Percentiles rank a stretch among this genome's conserved stretches.
These are phyloP conservation scores for Catamblyrhynchus diadema DNA, from an alignment of 2,797 vertebrate species.

Conservation along the genomic window DNA sequence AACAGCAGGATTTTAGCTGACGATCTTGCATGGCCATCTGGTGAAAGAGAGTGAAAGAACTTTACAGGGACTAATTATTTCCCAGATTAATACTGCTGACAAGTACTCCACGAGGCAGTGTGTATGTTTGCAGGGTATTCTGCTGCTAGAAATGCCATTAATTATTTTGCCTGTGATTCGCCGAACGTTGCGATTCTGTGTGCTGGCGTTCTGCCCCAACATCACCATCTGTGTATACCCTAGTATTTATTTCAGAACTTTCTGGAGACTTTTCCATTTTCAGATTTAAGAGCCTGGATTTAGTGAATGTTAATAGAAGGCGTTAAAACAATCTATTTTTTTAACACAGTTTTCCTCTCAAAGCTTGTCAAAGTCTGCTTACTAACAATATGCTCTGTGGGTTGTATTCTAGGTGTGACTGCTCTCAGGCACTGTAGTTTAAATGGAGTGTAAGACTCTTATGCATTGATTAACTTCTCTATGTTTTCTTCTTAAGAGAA, in stretches of 20 bases:
- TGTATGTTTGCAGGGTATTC: slow-evolving; percentile 16
- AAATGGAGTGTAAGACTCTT: neutral
- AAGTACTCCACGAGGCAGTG: slow-evolving; percentile 6
- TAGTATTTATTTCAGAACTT: neutral
- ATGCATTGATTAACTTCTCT: neutral
- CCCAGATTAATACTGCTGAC: slow-evolving; percentile 70
- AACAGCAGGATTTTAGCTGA: slow-evolving; percentile 73
- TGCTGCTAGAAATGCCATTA: slow-evolving; percentile 45
- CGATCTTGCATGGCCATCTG: slow-evolving; percentile 64
- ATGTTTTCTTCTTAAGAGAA: neutral
- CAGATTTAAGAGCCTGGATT: neutral
- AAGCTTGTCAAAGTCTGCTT: neutral
- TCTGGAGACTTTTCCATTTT: neutral
- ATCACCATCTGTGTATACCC: slow-evolving; percentile 5
- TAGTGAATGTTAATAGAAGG: neutral
- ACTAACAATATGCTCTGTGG: neutral
- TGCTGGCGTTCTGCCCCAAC: neutral
- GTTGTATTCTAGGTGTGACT: neutral
- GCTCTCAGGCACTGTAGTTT: neutral
- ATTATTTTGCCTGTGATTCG: neutral
- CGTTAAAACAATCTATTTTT: neutral
- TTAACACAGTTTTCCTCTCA: neutral
- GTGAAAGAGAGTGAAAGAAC: slow-evolving; percentile 58
- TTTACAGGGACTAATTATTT: slow-evolving; percentile 66
- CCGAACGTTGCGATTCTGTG: neutral